These are phyloP conservation scores for Phainopepla nitens DNA, from an alignment of 2,113 vertebrate genomes.

Conservation along the genomic window DNA sequence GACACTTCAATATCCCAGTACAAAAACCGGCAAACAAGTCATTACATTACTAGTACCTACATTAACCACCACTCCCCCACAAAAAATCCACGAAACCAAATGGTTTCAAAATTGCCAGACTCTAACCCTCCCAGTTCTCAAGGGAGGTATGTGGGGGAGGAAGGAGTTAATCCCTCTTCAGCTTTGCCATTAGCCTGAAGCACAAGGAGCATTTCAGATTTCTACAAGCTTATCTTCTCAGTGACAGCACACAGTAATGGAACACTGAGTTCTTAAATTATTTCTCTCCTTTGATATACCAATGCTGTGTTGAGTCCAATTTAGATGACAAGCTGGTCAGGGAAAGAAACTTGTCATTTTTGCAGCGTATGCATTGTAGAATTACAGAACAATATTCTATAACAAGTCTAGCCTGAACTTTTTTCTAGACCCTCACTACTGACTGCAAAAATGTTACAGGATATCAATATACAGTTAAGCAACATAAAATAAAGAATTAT, in stretches of 20 bases:
- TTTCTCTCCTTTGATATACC: neutral
- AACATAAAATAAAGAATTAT: neutral
- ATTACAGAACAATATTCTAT: neutral
- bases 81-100: neutral
- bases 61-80: neutral
- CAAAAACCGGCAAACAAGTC: neutral
- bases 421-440: neutral
- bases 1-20: neutral
- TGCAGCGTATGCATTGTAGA: neutral
- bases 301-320: neutral
- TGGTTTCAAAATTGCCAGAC: neutral
- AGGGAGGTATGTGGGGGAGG: neutral
- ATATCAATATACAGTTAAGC: neutral
- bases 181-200: neutral
- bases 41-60: neutral
- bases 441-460: neutral
- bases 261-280: neutral
- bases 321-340: neutral
- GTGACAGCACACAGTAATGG: neutral
- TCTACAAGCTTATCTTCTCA: constrained; percentile 18
- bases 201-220: neutral
- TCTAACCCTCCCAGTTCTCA: neutral
- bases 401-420: neutral
- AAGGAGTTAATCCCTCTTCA: neutral
- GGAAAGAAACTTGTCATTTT: neutral